These are phyloP conservation scores for Drosophila neotestacea DNA, from an alignment of 2,888 invertebrate species.

Conservation along the genomic window DNA sequence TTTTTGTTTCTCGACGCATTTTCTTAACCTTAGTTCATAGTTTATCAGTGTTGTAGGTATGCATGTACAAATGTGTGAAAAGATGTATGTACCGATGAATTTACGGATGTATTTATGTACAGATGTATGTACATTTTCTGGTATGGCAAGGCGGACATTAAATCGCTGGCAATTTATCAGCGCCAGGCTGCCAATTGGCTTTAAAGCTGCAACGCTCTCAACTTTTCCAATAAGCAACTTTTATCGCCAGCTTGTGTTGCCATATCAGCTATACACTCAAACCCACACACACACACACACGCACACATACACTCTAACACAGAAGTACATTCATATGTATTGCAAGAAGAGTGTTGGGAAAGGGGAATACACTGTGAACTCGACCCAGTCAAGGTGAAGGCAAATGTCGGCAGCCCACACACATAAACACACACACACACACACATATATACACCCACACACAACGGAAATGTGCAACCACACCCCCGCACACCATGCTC, in stretches of 20 bases:
- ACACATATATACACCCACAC: slow-evolving; percentile 46
- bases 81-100: neutral
- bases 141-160: slow-evolving; percentile 33
- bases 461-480: slow-evolving; percentile 57
- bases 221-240: slow-evolving; percentile 65
- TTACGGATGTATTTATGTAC: neutral
- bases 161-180: slow-evolving; percentile 54
- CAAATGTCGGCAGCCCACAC: slow-evolving; percentile 61
- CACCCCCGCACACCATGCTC: neutral
- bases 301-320: neutral
- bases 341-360: neutral
- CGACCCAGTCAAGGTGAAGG: slow-evolving; percentile 65
- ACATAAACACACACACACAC: slow-evolving; percentile 6
- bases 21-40: too few species aligned
- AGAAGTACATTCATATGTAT: slow-evolving; percentile 4
- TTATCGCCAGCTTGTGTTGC: slow-evolving; percentile 59
- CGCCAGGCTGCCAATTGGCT: slow-evolving; percentile 52
- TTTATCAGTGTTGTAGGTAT: neutral
- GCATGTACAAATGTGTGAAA: neutral
- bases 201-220: slow-evolving; percentile 48
- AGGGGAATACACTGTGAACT: slow-evolving; percentile 38
- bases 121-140: slow-evolving; percentile 8
- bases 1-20: too few species aligned
- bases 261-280: slow-evolving; percentile 35
- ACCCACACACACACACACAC: slow-evolving; percentile 10